phyloP scores from a whole-genome alignment of 2,888 invertebrate genomes.

The Euclidia mi region DNA sequence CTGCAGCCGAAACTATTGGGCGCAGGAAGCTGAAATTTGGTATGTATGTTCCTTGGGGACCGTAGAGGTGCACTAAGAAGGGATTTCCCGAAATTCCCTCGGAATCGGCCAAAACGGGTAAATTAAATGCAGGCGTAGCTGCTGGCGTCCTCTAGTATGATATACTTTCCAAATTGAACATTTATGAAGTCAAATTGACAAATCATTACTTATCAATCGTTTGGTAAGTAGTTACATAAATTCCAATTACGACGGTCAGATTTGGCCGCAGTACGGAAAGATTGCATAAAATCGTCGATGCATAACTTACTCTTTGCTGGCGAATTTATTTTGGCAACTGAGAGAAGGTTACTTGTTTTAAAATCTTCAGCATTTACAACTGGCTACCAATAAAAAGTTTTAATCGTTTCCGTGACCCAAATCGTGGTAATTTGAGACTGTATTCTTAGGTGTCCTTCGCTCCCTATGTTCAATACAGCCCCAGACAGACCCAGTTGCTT shows the following conservation, averaged over 20 bases:
- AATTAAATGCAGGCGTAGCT: too few species aligned
- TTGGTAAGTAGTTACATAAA: neutral
- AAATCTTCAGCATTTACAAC: too few species aligned
- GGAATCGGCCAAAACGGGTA: too few species aligned
- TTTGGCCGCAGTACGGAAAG: neutral
- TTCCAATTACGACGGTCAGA: neutral
- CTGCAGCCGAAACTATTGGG: too few species aligned
- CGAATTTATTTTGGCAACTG: too few species aligned
- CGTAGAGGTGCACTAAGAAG: too few species aligned
- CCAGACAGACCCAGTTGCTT: neutral
- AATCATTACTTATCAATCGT: neutral
- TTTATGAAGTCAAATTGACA: neutral
- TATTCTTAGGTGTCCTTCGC: neutral
- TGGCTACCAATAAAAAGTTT: neutral
- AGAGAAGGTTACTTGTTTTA: too few species aligned
- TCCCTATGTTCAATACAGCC: neutral
- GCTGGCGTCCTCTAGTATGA: too few species aligned
- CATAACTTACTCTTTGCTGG: slow-evolving; percentile 24
- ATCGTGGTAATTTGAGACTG: neutral
- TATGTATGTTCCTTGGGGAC: too few species aligned
- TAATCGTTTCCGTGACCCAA: slow-evolving; percentile 8
- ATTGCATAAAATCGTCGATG: slow-evolving; percentile 28
- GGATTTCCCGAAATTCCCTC: too few species aligned
- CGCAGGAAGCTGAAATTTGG: too few species aligned
- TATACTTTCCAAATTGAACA: too few species aligned